Conservation (phyloP, 2,113 vertebrate species). For the Entomyzon cyanotis region DNA sequence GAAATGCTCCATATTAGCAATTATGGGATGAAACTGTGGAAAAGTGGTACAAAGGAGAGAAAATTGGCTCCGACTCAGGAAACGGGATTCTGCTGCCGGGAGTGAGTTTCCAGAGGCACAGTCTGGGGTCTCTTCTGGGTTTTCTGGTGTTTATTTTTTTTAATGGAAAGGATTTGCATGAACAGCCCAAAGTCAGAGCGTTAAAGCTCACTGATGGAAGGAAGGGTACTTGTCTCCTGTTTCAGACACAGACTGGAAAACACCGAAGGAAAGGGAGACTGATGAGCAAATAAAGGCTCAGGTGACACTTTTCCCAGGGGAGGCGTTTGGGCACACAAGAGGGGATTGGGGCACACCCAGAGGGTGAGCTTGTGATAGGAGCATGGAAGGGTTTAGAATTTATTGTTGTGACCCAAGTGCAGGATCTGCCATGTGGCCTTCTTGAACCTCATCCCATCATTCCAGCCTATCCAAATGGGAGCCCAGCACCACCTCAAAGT, state of each 20-base stretch:
- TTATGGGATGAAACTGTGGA: slow-evolving; percentile 40
- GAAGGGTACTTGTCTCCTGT: not conserved
- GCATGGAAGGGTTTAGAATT: not conserved
- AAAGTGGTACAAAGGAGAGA: not conserved
- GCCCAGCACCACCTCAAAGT: not conserved
- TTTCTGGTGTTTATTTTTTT: slow-evolving; percentile 30
- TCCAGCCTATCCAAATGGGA: not conserved
- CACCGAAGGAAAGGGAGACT: not conserved
- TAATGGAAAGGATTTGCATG: slow-evolving; percentile 53
- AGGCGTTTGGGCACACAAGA: not conserved
- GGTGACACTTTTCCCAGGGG: not conserved
- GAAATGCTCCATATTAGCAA: slow-evolving; percentile 43
- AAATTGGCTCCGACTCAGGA: slow-evolving; percentile 37
- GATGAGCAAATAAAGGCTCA: not conserved
- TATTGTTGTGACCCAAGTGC: not conserved
- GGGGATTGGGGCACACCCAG: rapidly evolving
- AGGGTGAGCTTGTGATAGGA: not conserved
- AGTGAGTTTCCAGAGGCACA: slow-evolving; percentile 50
- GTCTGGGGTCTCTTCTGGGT: slow-evolving; percentile 44
- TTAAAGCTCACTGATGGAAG: slow-evolving; percentile 14
- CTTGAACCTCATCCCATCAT: rapidly evolving
- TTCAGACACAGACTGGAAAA: not conserved
- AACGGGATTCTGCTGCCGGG: slow-evolving; percentile 49
- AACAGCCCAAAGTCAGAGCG: slow-evolving; percentile 21
- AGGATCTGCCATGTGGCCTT: not conserved